These are phyloP conservation scores for Paedocypris micromegethes DNA, from an alignment of 2,797 vertebrate species.

Conservation along the genomic window DNA sequence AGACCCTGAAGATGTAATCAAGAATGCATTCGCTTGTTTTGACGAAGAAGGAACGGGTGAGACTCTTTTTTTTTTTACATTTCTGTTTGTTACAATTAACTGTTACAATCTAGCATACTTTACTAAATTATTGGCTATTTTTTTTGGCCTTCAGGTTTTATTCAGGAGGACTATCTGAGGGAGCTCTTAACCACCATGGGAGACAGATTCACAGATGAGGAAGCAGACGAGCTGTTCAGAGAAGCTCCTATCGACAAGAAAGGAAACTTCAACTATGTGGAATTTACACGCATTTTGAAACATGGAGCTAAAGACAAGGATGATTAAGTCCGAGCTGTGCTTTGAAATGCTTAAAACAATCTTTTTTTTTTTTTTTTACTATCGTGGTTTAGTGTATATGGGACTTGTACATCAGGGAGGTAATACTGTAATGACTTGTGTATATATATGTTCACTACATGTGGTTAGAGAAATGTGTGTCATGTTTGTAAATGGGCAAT, in stretches of 20 bases:
- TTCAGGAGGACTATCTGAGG: slow-evolving; percentile 86
- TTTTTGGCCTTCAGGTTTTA: slow-evolving; percentile 66
- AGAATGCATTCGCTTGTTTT: slow-evolving; percentile 91
- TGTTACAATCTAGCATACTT: too few relatives aligned
- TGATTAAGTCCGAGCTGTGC: slow-evolving; percentile 66
- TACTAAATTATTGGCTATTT: too few relatives aligned
- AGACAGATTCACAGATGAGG: slow-evolving; percentile 89
- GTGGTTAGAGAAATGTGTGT: neutral
- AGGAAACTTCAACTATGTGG: slow-evolving; percentile 94
- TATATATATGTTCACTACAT: too few relatives aligned
- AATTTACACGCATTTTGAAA: slow-evolving; percentile 91
- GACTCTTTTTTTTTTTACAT: neutral
- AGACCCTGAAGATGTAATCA: slow-evolving; percentile 88
- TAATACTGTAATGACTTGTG: slow-evolving; percentile 1
- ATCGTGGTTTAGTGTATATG: slow-evolving; percentile 22
- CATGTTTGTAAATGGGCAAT: slow-evolving; percentile 20
- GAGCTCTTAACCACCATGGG: slow-evolving; percentile 95
- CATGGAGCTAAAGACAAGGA: slow-evolving; percentile 94
- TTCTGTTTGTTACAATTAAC: too few relatives aligned
- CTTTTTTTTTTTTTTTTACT: slow-evolving; percentile 2
- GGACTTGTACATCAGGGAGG: slow-evolving; percentile 8
- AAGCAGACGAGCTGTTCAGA: slow-evolving; percentile 89
- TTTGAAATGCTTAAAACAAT: slow-evolving; percentile 10
- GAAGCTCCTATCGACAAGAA: slow-evolving; percentile 93
- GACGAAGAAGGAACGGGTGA: slow-evolving; percentile 88